A percentile compares a stretch with the other conserved stretches of the same genome.
Evolutionary conservation across 2,888 invertebrate species (phyloP).

Genomic region (Drosophila cracens): DNA sequence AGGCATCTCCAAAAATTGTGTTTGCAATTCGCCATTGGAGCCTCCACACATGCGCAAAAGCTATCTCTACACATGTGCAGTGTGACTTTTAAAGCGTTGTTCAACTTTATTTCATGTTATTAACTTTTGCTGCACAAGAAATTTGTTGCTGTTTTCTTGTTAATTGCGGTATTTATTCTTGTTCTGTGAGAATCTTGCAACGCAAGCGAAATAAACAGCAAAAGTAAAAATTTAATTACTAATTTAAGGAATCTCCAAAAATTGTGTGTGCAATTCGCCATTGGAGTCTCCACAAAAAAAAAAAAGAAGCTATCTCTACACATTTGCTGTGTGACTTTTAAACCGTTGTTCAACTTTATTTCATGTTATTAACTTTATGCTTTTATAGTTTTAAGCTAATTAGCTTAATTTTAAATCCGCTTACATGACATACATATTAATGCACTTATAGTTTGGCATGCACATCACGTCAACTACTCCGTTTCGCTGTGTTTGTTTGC

Average conservation of each 20-base stretch:
- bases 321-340: background rate
- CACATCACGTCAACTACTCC: slow-evolving; percentile 29
- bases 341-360: background rate
- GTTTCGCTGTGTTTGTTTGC: slow-evolving; percentile 5
- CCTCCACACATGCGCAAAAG: background rate
- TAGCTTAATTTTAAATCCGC: slow-evolving; percentile 7
- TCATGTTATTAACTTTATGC: background rate
- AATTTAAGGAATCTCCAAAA: background rate
- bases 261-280: background rate
- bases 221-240: background rate
- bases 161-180: background rate
- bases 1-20: background rate
- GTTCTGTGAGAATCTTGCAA: background rate
- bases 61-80: background rate
- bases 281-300: no score
- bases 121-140: background rate
- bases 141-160: background rate
- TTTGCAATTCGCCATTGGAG: background rate
- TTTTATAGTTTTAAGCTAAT: slow-evolving; percentile 12
- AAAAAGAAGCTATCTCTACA: no score
- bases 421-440: background rate
- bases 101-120: background rate
- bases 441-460: slow-evolving; percentile 10
- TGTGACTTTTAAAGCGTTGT: background rate
- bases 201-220: background rate